These are phyloP conservation scores for Tetragonisca angustula DNA, from an alignment of 2,888 invertebrate genomes.

Conservation along the genomic window DNA sequence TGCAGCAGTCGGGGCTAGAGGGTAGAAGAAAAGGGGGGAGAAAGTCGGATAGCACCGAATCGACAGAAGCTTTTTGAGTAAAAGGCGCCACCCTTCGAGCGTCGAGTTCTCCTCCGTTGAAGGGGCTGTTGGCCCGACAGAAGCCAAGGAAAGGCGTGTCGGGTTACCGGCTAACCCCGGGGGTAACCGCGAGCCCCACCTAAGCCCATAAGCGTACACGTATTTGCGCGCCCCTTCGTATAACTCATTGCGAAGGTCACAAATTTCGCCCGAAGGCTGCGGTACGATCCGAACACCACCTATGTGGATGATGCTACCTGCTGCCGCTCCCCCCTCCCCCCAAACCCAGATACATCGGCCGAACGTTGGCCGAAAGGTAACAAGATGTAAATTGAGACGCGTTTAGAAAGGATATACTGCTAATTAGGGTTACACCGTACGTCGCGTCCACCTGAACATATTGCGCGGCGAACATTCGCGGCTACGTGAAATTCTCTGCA, in stretches of 20 bases:
- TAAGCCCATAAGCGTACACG: slow-evolving; percentile 76
- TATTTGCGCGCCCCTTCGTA: slow-evolving; percentile 66
- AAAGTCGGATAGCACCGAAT: slow-evolving; percentile 38
- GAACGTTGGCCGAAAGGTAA: slow-evolving; percentile 44
- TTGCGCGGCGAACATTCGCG: background rate
- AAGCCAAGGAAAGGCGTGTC: slow-evolving; percentile 83
- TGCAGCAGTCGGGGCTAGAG: background rate
- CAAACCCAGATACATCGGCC: background rate
- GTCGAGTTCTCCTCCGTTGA: slow-evolving; percentile 49
- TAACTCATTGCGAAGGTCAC: slow-evolving; percentile 68
- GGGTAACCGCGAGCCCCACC: slow-evolving; percentile 79
- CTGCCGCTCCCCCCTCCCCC: too few relatives aligned
- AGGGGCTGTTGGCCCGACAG: slow-evolving; percentile 84
- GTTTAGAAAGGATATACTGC: slow-evolving; percentile 46
- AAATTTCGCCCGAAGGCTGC: slow-evolving; percentile 54
- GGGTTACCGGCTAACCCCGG: slow-evolving; percentile 81
- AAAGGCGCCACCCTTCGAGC: slow-evolving; percentile 76
- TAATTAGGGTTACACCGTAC: slow-evolving; percentile 5
- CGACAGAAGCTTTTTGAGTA: slow-evolving; percentile 70
- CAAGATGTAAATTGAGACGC: slow-evolving; percentile 59
- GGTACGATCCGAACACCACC: slow-evolving; percentile 46
- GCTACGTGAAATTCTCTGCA: background rate
- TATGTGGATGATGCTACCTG: slow-evolving; percentile 37
- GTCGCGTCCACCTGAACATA: background rate
- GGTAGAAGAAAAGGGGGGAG: slow-evolving; percentile 20